Base-by-base conservation (phyloP, 2,888 invertebrate genomes). In the Sarcophaga rosellei region DNA sequence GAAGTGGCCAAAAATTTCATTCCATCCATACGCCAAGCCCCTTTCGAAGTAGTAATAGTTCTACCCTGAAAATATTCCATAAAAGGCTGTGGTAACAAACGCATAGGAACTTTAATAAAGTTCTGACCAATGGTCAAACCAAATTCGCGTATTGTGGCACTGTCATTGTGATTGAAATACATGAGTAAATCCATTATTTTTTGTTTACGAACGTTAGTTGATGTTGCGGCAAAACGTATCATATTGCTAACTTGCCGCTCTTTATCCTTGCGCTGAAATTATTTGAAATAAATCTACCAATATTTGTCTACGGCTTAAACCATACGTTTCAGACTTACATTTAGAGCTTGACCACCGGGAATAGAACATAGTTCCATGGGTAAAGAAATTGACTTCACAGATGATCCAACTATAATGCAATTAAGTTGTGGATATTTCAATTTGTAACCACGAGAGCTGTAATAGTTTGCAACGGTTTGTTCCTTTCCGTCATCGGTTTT, bases 341-440 rank as follows among this genome's bases (percentile, higher is more conserved):
- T 90, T 20, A 91, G 96, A 77, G 93, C 96, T 94, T 99, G 99
- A 0, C 97, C 98, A 61, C 95, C 94, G 0, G 96, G 94, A 23
- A 99, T 95, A 11, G 94, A 94, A 90, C 98, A 96, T 11, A 98
- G 94, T 94, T 99, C 99, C 61, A 96, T 93, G 0, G 99, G 99
- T 79, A 98, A 94, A 89, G 95, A 95, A 69, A 97, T 96, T 85
- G 94, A 95, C 89, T 95, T 96, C 15, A 94, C 92, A n/a, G 91
- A 90, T 4, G 92, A 90, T 0, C 98, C 98, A 4, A 99, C 98
- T 95, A 97, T 97, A 63, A 99, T 92, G 89, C 97, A 97, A 23
- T 97, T 98, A 78, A 98, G 92, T 68, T 96, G 92, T 0, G 97
- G 96, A 91, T 94, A 96, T 88, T 92, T 89, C 25, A 96, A 87